phyloP scores from a whole-genome alignment of 2,113 vertebrate genomes.

The Diphyllodes magnificus region DNA sequence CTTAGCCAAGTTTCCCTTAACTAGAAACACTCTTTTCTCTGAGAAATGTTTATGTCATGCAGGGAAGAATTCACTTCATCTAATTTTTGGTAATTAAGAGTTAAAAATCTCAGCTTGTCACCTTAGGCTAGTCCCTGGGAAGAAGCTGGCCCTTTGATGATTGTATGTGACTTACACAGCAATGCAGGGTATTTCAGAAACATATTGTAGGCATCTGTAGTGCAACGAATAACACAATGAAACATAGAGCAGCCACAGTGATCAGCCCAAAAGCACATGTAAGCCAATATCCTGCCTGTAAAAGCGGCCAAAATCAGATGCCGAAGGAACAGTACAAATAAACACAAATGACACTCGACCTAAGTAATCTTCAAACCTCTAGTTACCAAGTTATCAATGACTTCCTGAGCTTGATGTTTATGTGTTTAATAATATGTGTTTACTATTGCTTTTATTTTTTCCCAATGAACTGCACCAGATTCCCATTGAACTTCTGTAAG shows the following conservation, averaged over 20 bases:
- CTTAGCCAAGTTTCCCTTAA: neutral
- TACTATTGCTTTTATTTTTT: neutral
- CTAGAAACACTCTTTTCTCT: neutral
- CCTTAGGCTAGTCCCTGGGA: neutral
- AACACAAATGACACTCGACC: neutral
- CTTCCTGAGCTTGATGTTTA: neutral
- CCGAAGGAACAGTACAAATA: neutral
- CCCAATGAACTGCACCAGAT: fast-evolving
- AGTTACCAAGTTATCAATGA: neutral
- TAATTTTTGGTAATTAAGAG: neutral
- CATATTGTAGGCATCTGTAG: neutral
- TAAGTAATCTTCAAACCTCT: neutral
- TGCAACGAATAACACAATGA: fast-evolving
- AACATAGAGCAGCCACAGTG: neutral
- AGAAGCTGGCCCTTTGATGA: neutral
- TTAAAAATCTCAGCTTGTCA: neutral
- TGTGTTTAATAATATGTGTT: neutral
- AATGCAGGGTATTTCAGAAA: neutral
- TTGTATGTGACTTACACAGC: neutral
- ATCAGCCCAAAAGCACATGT: neutral
- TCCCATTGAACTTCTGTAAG: neutral
- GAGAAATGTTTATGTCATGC: neutral
- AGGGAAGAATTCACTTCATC: neutral
- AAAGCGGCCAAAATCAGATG: neutral
- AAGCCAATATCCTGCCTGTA: neutral